Percentiles rank a stretch among this genome's conserved stretches.
These are phyloP conservation scores for Zele albiditarsus DNA, from an alignment of 2,888 invertebrate species.

Conservation along the genomic window DNA sequence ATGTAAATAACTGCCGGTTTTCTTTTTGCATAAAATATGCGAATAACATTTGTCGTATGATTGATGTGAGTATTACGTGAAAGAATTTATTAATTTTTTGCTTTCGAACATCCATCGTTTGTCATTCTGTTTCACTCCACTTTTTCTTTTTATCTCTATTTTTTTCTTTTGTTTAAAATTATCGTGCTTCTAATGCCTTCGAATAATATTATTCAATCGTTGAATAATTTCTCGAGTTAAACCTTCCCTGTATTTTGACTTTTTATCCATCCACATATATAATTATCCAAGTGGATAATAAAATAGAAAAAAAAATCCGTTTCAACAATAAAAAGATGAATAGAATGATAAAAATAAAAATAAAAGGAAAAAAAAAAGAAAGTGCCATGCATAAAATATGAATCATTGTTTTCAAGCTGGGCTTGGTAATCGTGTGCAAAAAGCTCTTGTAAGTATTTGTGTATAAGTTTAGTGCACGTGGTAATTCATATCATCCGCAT, in stretches of 20 bases:
- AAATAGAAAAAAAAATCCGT: not conserved
- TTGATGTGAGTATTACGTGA: not conserved
- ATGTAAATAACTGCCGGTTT: not conserved
- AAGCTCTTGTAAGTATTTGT: constrained; percentile 62
- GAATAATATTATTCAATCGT: not conserved
- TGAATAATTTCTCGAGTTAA: not conserved
- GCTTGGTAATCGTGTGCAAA: constrained; percentile 52
- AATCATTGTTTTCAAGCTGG: constrained; percentile 65
- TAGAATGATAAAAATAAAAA: constrained; percentile 16
- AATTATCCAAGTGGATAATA: constrained; percentile 10
- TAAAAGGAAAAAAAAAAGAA: constrained; percentile 12
- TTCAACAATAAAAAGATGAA: not conserved
- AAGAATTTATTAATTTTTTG: constrained; percentile 11
- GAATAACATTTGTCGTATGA: no score
- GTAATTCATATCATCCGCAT: constrained; percentile 17
- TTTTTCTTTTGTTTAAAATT: no score
- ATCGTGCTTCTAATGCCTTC: no score
- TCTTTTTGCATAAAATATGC: not conserved
- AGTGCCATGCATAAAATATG: constrained; percentile 38
- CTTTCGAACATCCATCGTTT: constrained; percentile 33
- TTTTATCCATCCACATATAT: constrained; percentile 14
- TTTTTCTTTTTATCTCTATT: no score
- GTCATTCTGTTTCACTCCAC: not conserved
- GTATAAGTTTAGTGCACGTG: constrained; percentile 26
- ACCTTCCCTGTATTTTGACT: constrained; percentile 15